These are phyloP conservation scores for Acleris laterana DNA, from an alignment of 2,888 invertebrate species.

Conservation along the genomic window DNA sequence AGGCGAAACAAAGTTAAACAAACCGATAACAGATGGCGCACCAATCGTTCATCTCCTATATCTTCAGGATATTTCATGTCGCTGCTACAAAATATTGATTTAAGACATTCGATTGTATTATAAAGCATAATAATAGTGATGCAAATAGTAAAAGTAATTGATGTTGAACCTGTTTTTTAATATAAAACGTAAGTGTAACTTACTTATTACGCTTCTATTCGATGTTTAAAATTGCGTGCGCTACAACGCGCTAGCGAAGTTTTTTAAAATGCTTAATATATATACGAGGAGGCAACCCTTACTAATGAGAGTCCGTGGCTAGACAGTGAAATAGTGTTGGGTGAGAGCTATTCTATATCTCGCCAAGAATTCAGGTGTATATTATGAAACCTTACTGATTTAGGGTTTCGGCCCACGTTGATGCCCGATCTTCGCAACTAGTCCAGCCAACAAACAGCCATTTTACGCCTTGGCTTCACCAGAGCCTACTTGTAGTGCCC, in stretches of 20 bases:
- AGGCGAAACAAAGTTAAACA: too few species aligned
- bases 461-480: too few species aligned
- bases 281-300: neutral
- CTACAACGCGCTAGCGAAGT: conserved; percentile 16
- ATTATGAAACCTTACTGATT: too few species aligned
- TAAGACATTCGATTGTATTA: neutral
- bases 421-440: neutral
- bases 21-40: too few species aligned
- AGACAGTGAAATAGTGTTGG: conserved; percentile 21
- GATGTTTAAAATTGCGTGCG: neutral
- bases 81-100: neutral
- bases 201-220: neutral
- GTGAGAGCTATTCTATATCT: conserved; percentile 16
- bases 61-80: too few species aligned
- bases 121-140: neutral
- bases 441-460: too few species aligned
- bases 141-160: neutral
- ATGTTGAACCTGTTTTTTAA: neutral
- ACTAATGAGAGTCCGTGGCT: conserved; percentile 20
- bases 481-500: too few species aligned
- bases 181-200: neutral
- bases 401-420: conserved; percentile 2
- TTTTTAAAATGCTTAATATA: neutral
- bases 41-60: too few species aligned
- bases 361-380: conserved; percentile 4